A percentile compares a stretch with the other conserved stretches of the same genome.
Evolutionary conservation across 2,797 vertebrate species (phyloP).

Genomic region (Chelmon rostratus): DNA sequence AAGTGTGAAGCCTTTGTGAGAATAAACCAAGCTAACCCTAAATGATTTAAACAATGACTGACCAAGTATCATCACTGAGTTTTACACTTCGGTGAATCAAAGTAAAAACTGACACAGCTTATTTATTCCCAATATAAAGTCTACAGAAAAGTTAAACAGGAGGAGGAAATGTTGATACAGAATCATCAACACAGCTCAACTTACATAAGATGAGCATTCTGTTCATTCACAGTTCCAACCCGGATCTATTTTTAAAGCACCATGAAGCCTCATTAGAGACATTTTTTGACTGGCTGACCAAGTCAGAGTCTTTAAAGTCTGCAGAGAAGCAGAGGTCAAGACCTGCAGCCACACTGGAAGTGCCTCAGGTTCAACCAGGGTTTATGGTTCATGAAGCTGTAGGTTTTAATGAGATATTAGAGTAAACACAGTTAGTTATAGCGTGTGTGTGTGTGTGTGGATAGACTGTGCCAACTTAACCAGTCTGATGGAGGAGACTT

Average conservation of each 20-base stretch:
- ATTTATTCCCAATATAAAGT: not conserved
- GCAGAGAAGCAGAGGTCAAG: constrained; percentile 9
- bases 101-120: not conserved
- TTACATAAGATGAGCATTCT: not conserved
- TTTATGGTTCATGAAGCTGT: not conserved
- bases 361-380: not conserved
- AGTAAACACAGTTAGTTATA: constrained; percentile 10
- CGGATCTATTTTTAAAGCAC: constrained; percentile 14
- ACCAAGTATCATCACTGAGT: not conserved
- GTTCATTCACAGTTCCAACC: not conserved
- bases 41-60: constrained; percentile 28
- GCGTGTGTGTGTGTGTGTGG: not conserved
- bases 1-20: too few relatives aligned
- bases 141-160: not conserved
- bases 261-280: constrained; percentile 20
- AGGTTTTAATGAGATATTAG: constrained; percentile 26
- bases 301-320: constrained; percentile 16
- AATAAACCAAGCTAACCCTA: not conserved
- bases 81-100: not conserved
- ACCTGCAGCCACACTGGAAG: constrained; percentile 30
- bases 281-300: not conserved
- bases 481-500: constrained; percentile 70
- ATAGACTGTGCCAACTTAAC: constrained; percentile 61
- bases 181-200: not conserved
- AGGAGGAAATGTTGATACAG: not conserved